phyloP scores from a whole-genome alignment of 2,888 invertebrate genomes.

The Sphaerophoria rueppellii region DNA sequence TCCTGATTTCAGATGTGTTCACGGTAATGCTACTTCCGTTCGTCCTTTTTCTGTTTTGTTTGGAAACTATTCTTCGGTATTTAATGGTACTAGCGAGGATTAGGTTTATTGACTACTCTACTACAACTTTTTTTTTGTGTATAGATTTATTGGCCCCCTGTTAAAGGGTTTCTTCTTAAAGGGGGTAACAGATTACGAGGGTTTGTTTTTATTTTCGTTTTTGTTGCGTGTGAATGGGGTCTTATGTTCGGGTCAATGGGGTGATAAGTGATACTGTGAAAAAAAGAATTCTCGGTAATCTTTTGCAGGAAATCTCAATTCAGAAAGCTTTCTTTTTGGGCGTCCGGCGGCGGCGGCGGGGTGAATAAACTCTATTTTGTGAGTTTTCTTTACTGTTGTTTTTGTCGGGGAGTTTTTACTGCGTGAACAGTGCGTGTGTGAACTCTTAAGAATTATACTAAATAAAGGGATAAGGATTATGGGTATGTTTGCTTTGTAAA shows the following conservation, averaged over 20 bases:
- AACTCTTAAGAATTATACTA: neutral
- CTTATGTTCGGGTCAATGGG: constrained; percentile 30
- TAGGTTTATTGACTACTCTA: constrained; percentile 45
- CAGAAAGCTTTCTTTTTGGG: neutral
- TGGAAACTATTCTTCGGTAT: neutral
- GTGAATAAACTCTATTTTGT: neutral
- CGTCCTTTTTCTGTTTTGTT: neutral
- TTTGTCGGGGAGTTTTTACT: neutral
- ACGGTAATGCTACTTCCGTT: neutral
- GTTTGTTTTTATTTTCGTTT: constrained; percentile 26
- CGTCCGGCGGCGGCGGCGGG: neutral
- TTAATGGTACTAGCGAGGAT: constrained; percentile 33
- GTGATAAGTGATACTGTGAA: constrained; percentile 40
- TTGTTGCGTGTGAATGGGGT: constrained; percentile 33
- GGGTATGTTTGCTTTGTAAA: neutral
- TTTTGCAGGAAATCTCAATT: constrained; percentile 34
- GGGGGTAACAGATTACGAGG: constrained; percentile 4
- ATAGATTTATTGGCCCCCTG: constrained; percentile 36
- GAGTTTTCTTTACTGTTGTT: neutral
- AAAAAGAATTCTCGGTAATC: constrained; percentile 29
- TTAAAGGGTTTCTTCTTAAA: constrained; percentile 18
- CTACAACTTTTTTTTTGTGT: constrained; percentile 27
- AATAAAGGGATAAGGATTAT: neutral
- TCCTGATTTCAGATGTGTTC: constrained; percentile 12
- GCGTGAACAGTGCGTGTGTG: neutral